Conservation (phyloP, 1,140 invertebrate genomes). For the Adelges cooleyi region DNA sequence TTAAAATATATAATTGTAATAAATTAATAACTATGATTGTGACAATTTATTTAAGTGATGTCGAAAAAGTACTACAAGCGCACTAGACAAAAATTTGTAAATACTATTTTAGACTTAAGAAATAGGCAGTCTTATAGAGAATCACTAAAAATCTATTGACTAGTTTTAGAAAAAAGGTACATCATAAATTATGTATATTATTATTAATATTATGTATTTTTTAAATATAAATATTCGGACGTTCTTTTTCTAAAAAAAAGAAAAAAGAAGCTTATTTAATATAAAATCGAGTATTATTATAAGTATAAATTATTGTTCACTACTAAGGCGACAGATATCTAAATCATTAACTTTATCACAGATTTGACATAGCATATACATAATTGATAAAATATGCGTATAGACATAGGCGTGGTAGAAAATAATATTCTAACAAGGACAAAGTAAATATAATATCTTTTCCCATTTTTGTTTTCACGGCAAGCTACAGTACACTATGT, state of each 20-base stretch:
- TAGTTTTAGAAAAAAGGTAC: background rate
- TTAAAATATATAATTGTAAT: too few relatives aligned
- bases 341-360: constrained; percentile 21
- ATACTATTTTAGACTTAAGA: constrained; percentile 17
- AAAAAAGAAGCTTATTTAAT: background rate
- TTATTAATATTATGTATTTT: background rate
- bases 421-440: too few relatives aligned
- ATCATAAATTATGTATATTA: background rate
- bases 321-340: constrained; percentile 16
- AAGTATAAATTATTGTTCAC: background rate
- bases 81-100: background rate
- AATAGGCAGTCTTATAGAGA: constrained; percentile 26
- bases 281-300: background rate
- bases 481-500: too few relatives aligned
- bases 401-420: too few relatives aligned
- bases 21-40: too few relatives aligned
- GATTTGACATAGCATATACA: too few relatives aligned
- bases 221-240: background rate
- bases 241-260: background rate
- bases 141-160: constrained; percentile 20
- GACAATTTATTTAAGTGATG: too few relatives aligned
- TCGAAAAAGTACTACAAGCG: too few relatives aligned
- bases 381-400: too few relatives aligned
- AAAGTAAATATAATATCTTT: too few relatives aligned
- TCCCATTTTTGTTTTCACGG: too few relatives aligned